A percentile compares a stretch with the other conserved stretches of the same genome.
Conservation (phyloP, 2,888 invertebrate species). For the Trissolcus japonicus region DNA sequence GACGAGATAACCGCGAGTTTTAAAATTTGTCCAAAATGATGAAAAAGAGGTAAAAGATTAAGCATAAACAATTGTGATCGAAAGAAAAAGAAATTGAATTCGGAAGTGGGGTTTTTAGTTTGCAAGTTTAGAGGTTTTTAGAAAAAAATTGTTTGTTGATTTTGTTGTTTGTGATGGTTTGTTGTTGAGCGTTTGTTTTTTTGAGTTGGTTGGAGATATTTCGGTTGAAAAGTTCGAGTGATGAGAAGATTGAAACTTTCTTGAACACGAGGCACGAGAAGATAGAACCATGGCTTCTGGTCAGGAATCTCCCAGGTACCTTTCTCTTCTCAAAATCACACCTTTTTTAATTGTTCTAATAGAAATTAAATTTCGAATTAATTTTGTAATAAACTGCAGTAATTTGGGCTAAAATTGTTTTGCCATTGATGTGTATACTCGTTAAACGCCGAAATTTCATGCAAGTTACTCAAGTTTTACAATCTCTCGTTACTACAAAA, state of each 20-base stretch:
- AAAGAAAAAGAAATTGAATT: too few species aligned
- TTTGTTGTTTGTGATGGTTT: neutral
- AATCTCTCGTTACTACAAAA: too few species aligned
- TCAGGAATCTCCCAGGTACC: conserved; percentile 74
- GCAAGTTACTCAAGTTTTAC: too few species aligned
- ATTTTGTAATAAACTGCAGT: too few species aligned
- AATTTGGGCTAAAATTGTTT: neutral
- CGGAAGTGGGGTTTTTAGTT: too few species aligned
- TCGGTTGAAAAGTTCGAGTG: neutral
- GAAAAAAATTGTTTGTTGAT: neutral
- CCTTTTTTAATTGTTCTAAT: too few species aligned
- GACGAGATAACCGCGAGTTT: too few species aligned
- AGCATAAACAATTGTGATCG: too few species aligned
- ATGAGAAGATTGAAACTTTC: neutral
- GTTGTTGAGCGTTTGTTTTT: conserved; percentile 21
- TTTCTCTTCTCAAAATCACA: neutral
- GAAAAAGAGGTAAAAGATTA: conserved; percentile 15
- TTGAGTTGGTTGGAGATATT: neutral
- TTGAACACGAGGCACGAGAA: neutral
- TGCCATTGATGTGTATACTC: neutral
- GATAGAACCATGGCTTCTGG: conserved; percentile 67
- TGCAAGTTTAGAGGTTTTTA: too few species aligned
- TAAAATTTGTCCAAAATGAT: conserved; percentile 6
- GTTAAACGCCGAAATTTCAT: too few species aligned
- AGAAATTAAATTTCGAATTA: too few species aligned